Evolutionary conservation across 1,140 invertebrate genomes (phyloP), one percentile per base, ranked within the genome.

Genomic region (Pseudomyrmex gracilis): DNA sequence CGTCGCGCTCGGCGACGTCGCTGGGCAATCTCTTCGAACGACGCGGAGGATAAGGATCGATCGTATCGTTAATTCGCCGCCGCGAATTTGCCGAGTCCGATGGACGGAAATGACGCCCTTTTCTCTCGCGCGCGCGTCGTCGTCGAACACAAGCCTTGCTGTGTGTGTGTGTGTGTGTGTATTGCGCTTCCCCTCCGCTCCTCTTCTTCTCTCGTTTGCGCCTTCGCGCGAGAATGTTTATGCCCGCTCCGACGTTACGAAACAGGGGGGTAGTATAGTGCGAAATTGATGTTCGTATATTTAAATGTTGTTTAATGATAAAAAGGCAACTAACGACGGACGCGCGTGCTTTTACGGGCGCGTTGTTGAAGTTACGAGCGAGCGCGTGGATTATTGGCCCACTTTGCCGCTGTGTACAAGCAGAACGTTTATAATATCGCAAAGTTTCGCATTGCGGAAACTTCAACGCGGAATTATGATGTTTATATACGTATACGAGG

Each of bases 21-120:
- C 43, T 47, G 49, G 13, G 7, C 64, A 5, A 51, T 63, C 71
- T 47, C 9, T 3, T 63, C 73, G 45, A 34, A 13, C 12, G 61
- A 20, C 22, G 24, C 24, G 22, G 4, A n/a, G 1, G 58, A 24
- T 24, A 61, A 24, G 45, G 43, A 47, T 66, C 58, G 45, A 76
- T 66, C 60, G 60, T 51, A 64, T 43, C 73, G 45, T 66, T 76
- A 76, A 73, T 60, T 47, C 71, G 17, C 43, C 24, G 45, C 57
- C n/a, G 57, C 12, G 24, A 22, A 74, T 63, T n/a, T 17, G 22
- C 45, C 34, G 20, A 20, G 53, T 34, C n/a, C 53, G 53, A 7
- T 17, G 57, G 15, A 76, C 60, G 22, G 53, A 64, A 43, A 51
- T 34, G n/a, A 51, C 60, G 45, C 60, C 34, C 34, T 34, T 53